Conservation (phyloP, 1,140 invertebrate genomes). For the Anoplolepis gracilipes region DNA sequence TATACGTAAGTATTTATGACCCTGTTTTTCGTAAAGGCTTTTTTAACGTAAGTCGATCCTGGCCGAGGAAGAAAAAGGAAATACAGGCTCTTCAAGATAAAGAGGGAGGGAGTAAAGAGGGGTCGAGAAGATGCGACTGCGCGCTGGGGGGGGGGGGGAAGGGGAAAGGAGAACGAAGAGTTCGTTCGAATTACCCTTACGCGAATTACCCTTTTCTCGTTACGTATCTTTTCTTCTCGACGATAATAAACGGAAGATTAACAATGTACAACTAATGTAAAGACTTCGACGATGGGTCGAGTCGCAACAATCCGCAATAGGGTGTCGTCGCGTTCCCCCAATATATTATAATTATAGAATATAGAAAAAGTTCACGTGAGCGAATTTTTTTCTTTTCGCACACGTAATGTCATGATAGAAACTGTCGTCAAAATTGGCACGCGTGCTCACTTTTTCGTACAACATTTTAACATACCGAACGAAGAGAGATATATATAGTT, state of each 20-base stretch:
- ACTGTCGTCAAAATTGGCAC: slow-evolving; percentile 19
- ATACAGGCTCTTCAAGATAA: slow-evolving; percentile 42
- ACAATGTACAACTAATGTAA: background rate
- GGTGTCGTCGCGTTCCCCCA: background rate
- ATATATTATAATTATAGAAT: too few relatives aligned
- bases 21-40: slow-evolving; percentile 85
- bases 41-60: slow-evolving; percentile 83
- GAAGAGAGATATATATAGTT: background rate
- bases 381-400: background rate
- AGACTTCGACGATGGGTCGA: slow-evolving; percentile 26
- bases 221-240: slow-evolving; percentile 49
- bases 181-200: slow-evolving; percentile 18
- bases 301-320: slow-evolving; percentile 47
- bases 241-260: slow-evolving; percentile 16
- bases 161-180: slow-evolving; percentile 20
- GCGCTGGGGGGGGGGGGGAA: background rate
- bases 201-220: slow-evolving; percentile 19
- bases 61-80: slow-evolving; percentile 75
- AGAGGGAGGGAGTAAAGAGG: slow-evolving; percentile 39
- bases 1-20: slow-evolving; percentile 84
- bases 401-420: background rate
- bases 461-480: background rate
- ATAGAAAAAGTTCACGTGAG: background rate
- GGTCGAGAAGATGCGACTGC: slow-evolving; percentile 39
- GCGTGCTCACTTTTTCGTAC: background rate